These are phyloP conservation scores for Hydrolagus colliei DNA, from an alignment of 2,797 vertebrate genomes.

Conservation along the genomic window DNA sequence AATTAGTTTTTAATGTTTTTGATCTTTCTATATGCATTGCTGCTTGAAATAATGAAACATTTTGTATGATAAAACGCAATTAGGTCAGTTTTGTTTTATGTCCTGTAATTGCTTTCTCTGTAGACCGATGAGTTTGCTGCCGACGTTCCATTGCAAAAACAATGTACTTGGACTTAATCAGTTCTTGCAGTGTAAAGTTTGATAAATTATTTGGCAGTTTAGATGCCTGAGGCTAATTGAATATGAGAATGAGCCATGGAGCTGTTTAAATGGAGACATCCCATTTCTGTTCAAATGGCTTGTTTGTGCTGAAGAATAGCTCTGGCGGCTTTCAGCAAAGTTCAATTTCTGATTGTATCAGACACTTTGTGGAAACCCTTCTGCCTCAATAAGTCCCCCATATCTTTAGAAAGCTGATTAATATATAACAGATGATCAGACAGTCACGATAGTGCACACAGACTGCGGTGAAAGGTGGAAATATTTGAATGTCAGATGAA, in stretches of 20 bases:
- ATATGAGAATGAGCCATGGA: neutral
- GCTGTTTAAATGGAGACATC: neutral
- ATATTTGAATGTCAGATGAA: constrained; percentile 8
- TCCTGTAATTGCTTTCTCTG: neutral
- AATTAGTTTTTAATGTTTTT: neutral
- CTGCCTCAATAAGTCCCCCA: neutral
- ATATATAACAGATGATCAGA: neutral
- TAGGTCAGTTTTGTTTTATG: neutral
- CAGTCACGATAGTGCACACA: neutral
- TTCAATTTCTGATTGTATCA: neutral
- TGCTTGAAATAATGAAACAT: neutral
- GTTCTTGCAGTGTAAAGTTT: neutral
- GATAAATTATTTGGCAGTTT: neutral
- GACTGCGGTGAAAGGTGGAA: neutral
- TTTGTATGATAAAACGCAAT: neutral
- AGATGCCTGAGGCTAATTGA: constrained; percentile 4
- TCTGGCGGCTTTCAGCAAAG: neutral
- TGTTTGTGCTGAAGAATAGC: neutral
- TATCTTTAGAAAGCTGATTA: neutral
- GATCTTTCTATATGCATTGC: neutral
- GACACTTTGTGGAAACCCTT: neutral
- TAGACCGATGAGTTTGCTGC: neutral
- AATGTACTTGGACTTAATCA: constrained; percentile 22
- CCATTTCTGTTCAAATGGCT: neutral
- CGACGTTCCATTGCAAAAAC: neutral